Conservation (phyloP, 2,888 invertebrate species). For the Archaeoteleia sp. region DNA sequence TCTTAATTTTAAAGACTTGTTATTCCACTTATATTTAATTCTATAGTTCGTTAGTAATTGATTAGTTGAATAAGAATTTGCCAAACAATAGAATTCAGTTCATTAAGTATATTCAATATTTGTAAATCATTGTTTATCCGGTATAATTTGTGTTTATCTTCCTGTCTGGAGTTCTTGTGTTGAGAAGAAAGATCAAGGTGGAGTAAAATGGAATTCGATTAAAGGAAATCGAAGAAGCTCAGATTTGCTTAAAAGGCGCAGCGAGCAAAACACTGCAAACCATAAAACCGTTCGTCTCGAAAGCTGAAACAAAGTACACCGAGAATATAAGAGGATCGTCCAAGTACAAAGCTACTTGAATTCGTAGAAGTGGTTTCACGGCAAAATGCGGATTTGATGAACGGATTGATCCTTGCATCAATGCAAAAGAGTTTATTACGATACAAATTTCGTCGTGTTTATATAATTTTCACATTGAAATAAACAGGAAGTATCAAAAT, state of each 20-base stretch:
- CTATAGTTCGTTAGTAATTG: no score
- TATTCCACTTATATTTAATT: no score
- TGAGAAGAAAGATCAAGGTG: not conserved
- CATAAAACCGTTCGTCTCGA: conserved; percentile 2
- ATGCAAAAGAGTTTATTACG: no score
- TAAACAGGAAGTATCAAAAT: no score
- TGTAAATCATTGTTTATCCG: not conserved
- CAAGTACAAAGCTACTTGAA: conserved; percentile 2
- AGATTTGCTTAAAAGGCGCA: conserved; percentile 3
- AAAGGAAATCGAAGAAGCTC: conserved; percentile 4
- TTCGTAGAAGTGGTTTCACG: not conserved
- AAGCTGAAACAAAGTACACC: conserved; percentile 1
- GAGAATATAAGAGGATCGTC: conserved; percentile 5
- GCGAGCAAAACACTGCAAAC: conserved; percentile 5
- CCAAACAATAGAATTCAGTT: not conserved
- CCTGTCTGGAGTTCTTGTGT: not conserved
- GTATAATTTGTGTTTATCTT: not conserved
- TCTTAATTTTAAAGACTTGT: no score
- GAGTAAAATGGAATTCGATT: conserved; percentile 7
- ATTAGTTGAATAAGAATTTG: no score
- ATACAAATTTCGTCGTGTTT: no score
- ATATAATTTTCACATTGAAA: no score
- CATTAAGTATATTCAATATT: not conserved
- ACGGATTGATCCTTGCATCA: not conserved
- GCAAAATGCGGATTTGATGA: conserved; percentile 2